These are phyloP conservation scores for Drosophila sucinea DNA, from an alignment of 1,140 invertebrate genomes.

Conservation along the genomic window DNA sequence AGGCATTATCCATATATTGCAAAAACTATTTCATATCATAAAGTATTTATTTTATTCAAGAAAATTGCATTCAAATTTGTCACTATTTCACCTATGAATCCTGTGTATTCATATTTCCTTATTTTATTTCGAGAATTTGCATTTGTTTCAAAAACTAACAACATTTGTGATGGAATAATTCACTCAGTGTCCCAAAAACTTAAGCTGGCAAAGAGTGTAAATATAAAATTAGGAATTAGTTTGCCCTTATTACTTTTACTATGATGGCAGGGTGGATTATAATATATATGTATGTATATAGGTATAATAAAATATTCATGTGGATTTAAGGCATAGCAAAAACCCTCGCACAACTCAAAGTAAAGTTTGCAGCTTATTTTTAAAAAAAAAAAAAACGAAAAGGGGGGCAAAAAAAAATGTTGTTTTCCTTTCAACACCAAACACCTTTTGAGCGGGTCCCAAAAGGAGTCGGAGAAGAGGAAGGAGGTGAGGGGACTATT, in stretches of 20 bases:
- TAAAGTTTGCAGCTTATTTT: constrained; percentile 73
- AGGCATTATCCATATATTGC: too few species aligned
- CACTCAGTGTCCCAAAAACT: background rate
- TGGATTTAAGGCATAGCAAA: constrained; percentile 10
- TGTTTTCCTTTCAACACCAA: constrained; percentile 77
- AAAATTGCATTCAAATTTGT: too few species aligned
- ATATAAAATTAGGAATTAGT: constrained; percentile 2
- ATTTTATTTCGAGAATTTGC: too few species aligned
- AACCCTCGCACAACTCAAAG: constrained; percentile 10
- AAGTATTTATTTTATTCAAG: too few species aligned
- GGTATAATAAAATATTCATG: constrained; percentile 7
- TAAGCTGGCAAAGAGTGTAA: background rate
- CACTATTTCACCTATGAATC: too few species aligned
- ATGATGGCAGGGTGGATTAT: too few species aligned
- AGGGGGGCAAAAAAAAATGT: constrained; percentile 52
- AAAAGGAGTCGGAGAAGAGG: constrained; percentile 12
- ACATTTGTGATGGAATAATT: background rate
- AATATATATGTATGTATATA: background rate
- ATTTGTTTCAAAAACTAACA: too few species aligned
- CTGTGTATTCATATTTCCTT: too few species aligned
- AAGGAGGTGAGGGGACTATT: constrained; percentile 53
- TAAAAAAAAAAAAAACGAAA: constrained; percentile 44
- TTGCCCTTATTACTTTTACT: background rate
- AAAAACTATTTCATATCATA: too few species aligned
- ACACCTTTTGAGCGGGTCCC: constrained; percentile 65